A percentile compares a stretch with the other conserved stretches of the same genome.
phyloP scores from a whole-genome alignment of 2,113 vertebrate species.

The Tachuris rubrigastra region DNA sequence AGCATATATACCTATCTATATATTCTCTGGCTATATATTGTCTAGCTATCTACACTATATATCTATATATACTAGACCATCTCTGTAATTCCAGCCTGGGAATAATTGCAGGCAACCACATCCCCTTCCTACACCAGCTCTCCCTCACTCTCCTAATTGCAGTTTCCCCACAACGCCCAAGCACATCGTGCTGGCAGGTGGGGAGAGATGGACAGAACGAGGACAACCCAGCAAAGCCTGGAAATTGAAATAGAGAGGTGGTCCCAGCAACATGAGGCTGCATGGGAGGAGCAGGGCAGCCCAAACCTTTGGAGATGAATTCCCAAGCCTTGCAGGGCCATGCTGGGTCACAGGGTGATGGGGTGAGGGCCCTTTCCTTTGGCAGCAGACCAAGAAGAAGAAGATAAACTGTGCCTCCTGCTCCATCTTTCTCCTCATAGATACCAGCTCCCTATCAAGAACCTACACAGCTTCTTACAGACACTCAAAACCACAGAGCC shows the following conservation, averaged over 20 bases:
- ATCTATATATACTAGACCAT: not conserved
- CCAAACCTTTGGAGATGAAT: not conserved
- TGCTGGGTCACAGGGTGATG: not conserved
- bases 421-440: not conserved
- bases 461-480: not conserved
- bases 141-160: not conserved
- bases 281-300: not conserved
- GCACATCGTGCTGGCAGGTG: not conserved
- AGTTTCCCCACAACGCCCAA: not conserved
- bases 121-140: not conserved
- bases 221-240: not conserved
- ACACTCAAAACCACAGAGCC: not conserved
- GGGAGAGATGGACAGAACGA: not conserved
- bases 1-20: not conserved
- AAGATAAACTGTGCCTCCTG: not conserved
- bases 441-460: not conserved
- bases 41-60: not conserved
- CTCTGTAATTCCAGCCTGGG: not conserved
- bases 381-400: not conserved
- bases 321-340: not conserved
- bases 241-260: not conserved
- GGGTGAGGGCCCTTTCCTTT: not conserved
- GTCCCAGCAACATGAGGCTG: not conserved
- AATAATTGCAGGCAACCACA: not conserved
- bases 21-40: not conserved